These are phyloP conservation scores for Pteria penguin DNA, from an alignment of 2,888 invertebrate genomes.

Conservation along the genomic window DNA sequence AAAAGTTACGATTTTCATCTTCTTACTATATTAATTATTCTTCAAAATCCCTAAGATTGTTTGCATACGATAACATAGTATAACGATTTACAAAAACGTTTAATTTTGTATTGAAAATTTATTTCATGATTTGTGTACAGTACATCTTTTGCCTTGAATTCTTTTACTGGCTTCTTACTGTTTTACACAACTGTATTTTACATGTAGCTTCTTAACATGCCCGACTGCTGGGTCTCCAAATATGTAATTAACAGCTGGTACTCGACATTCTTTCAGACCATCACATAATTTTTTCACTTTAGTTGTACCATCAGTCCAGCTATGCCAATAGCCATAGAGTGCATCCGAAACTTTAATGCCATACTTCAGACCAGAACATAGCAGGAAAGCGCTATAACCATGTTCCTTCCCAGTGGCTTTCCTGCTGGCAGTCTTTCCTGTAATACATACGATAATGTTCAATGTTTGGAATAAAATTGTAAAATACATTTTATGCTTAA, in stretches of 20 bases:
- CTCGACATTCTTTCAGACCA: neutral
- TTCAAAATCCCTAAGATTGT: too few relatives aligned
- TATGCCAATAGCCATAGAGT: neutral
- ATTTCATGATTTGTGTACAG: too few relatives aligned
- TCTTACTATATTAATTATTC: too few relatives aligned
- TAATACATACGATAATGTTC: too few relatives aligned
- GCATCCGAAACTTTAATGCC: neutral
- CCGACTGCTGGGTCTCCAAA: neutral
- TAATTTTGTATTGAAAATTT: too few relatives aligned
- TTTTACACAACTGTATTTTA: neutral
- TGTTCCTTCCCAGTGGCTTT: neutral
- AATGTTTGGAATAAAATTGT: too few relatives aligned
- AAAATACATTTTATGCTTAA: too few relatives aligned
- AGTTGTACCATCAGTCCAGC: neutral
- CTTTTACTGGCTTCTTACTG: too few relatives aligned
- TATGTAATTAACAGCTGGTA: neutral
- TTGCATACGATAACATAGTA: too few relatives aligned
- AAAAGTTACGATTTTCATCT: too few relatives aligned
- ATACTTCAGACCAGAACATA: neutral
- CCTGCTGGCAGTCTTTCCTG: neutral
- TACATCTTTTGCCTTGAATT: too few relatives aligned
- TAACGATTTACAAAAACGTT: too few relatives aligned
- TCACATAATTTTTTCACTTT: neutral
- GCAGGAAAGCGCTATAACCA: neutral
- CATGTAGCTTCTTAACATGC: neutral